Evolutionary conservation across 1,140 invertebrate species (phyloP), one percentile per base, ranked within the genome.

Genomic region (Schmidtea mediterranea): DNA sequence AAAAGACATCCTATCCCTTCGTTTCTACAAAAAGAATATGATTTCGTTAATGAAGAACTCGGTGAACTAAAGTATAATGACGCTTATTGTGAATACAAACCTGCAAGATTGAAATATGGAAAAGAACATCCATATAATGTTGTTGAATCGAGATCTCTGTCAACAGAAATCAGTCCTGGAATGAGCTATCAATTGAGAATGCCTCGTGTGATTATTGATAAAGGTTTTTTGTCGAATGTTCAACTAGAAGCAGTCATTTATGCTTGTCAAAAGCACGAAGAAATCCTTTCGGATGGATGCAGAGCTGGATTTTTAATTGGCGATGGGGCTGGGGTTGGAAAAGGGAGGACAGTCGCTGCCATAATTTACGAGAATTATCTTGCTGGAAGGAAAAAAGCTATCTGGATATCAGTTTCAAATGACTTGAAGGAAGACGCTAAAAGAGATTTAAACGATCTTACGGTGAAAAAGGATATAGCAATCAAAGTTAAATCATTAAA

Each of bases 381-480:
- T 22, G 78, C 79, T 57, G 82, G 83, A 0, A 68, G 89, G 43
- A 94, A 90, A 67, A 76, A 81, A 57, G 79, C 90, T 1, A 74
- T 98, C 51, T 98, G 89, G 89, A 76, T 95, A 26, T 94, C 86
- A 16, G 90, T 98, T 2, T 95, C 87, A 1, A 90, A 90, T 69
- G 92, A 98, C 71, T 72, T 98, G 45, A 89, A 87, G 66, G 94
- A 90, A 61, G 92, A 98, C 68, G 80, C 90, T 8, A 86, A 95
- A 63, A 66, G 92, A 22, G 92, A 98, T 73, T 70, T 98, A 21
- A 69, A 75, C 50, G 92, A 98, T 62, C 92, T 98, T 58, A 89
- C 87, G n/a, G 82, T 86, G 10, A 69, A 69, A 1, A 79, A 80
- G 63, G 10, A 32, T 32, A 32, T 32, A 6, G 3, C 26, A 32